A percentile compares a stretch with the other conserved stretches of the same genome.
phyloP scores from a whole-genome alignment of 2,888 invertebrate genomes.

The Geotrupes spiniger region DNA sequence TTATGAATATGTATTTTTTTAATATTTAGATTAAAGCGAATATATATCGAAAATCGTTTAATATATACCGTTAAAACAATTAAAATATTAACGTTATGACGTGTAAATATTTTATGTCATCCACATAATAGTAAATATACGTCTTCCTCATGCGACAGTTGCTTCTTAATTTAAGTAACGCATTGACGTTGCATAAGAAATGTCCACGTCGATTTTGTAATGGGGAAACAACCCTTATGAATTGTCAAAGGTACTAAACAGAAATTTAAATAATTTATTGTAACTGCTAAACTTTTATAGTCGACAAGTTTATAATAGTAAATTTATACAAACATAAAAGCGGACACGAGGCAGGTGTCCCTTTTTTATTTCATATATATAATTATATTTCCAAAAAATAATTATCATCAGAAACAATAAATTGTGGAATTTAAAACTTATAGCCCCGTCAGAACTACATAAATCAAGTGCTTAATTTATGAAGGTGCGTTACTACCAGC shows the following conservation, averaged over 20 bases:
- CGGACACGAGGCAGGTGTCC: conserved; percentile 4
- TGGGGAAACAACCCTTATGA: too few relatives aligned
- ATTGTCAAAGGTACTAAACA: background rate
- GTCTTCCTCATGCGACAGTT: too few relatives aligned
- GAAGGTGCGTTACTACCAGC: background rate
- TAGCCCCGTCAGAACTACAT: conserved; percentile 1
- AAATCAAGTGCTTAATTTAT: conserved; percentile 5
- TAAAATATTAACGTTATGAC: too few relatives aligned
- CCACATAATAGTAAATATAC: too few relatives aligned
- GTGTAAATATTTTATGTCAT: too few relatives aligned
- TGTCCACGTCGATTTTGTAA: too few relatives aligned
- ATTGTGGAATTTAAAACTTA: conserved; percentile 4
- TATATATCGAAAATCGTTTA: too few relatives aligned
- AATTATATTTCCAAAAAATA: conserved; percentile 7
- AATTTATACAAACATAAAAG: conserved; percentile 4
- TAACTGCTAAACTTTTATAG: conserved; percentile 1
- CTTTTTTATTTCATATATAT: background rate
- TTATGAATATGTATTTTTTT: too few relatives aligned
- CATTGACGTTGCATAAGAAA: too few relatives aligned
- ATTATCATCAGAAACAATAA: conserved; percentile 4
- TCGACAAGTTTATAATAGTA: conserved; percentile 4
- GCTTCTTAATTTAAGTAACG: too few relatives aligned
- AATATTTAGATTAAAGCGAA: too few relatives aligned
- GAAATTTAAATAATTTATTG: conserved; percentile 7
- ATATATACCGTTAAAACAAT: too few relatives aligned